phyloP scores from a whole-genome alignment of 2,113 vertebrate species.

The Alouatta palliata region DNA sequence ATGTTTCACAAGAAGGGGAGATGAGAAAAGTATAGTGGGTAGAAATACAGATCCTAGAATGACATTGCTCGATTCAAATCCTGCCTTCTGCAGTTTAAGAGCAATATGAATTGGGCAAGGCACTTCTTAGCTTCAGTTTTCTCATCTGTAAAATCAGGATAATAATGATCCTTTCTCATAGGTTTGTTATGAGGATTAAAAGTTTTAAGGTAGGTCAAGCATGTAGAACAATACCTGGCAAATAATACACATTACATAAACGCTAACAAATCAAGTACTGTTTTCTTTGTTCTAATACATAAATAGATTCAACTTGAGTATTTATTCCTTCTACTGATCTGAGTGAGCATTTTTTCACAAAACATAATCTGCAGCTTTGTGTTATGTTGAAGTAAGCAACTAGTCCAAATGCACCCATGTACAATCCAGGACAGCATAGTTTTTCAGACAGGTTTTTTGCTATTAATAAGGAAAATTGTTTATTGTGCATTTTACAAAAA shows the following conservation, averaged over 20 bases:
- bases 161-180: neutral
- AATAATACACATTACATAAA: neutral
- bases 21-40: neutral
- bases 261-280: neutral
- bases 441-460: neutral
- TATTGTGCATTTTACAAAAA: neutral
- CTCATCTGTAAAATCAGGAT: neutral
- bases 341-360: neutral
- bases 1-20: neutral
- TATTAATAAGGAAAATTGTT: neutral
- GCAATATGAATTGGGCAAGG: neutral
- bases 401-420: neutral
- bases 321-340: neutral
- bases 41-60: neutral
- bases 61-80: neutral
- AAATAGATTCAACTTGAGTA: neutral
- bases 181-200: conserved; percentile 25
- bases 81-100: neutral
- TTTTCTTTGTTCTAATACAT: neutral
- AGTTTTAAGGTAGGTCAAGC: neutral
- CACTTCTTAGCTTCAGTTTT: neutral
- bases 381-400: neutral
- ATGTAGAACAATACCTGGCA: neutral
- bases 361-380: neutral
- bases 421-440: neutral